Evolutionary conservation across 2,113 vertebrate genomes (phyloP), one percentile per base, ranked within the genome.

Genomic region (Ceuthmochares aereus): DNA sequence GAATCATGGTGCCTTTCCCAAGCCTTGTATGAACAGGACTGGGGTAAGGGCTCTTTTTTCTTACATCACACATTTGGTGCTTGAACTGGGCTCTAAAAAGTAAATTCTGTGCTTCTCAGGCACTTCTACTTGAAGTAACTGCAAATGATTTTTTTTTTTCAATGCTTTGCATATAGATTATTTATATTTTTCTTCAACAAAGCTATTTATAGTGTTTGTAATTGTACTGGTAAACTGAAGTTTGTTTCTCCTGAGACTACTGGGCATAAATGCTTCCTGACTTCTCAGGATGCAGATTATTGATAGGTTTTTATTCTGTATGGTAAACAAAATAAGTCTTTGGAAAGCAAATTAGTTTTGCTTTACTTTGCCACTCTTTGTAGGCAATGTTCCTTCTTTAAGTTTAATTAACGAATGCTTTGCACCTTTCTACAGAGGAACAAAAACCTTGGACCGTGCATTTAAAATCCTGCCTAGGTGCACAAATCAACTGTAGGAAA

Each of bases 11-110:
- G 98, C 98, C 98, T 98, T 98, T 98, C 98, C 98, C 98, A 98
- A 98, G 98, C 98, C 98, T 98, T 98, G 97, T 98, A 98, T 98
- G 98, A 98, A 97, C 98, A 98, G 98, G 98, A 98, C 98, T 98
- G 98, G 98, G 98, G 97, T 98, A 98, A 98, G 98, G 98, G 96
- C 95, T 96, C 55, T 96, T 86, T 81, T 97, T 98, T 96, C 97
- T 97, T 96, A 79, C 92, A 85, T 96, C 93, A 91, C 92, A 93
- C 93, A 92, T 77, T 85, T 75, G 60, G 87, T 97, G 93, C 92
- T 98, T 98, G 96, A 96, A 89, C 54, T 84, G 87, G 86, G 85
- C 96, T 97, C 95, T 97, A 91, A 72, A 95, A 97, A 91, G 90
- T 96, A 97, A 98, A 98, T 98, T 97, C 78, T 96, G 73, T 98